A percentile compares a stretch with the other conserved stretches of the same genome.
Conservation (phyloP, 1,140 invertebrate genomes). For the Drosophila biarmipes region DNA sequence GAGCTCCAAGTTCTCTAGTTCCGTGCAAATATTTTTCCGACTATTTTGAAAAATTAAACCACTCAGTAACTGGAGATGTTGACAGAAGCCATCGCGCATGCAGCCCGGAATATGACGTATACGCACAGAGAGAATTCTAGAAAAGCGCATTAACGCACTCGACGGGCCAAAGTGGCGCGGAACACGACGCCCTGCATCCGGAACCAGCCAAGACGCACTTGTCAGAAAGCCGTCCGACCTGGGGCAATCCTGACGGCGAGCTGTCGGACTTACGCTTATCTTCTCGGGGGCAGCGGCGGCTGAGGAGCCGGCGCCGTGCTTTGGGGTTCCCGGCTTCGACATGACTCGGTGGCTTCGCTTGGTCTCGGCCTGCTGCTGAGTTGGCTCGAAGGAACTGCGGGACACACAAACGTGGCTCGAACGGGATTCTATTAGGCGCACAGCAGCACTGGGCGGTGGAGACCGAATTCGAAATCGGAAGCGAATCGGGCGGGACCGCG, state of each 20-base stretch:
- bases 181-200: constrained; percentile 7
- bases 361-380: constrained; percentile 10
- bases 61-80: constrained; percentile 19
- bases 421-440: constrained; percentile 63
- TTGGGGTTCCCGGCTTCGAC: constrained; percentile 74
- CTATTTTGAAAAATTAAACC: not conserved
- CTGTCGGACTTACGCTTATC: constrained; percentile 67
- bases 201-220: constrained; percentile 14
- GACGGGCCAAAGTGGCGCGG: constrained; percentile 14
- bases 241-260: constrained; percentile 8
- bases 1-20: not conserved
- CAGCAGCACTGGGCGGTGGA: constrained; percentile 48
- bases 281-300: constrained; percentile 56
- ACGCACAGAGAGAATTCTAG: constrained; percentile 33
- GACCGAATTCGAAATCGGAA: constrained; percentile 19
- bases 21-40: not conserved
- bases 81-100: not conserved
- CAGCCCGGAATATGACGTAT: constrained; percentile 34
- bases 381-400: constrained; percentile 22
- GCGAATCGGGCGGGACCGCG: constrained; percentile 19
- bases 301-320: constrained; percentile 46
- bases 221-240: constrained; percentile 16
- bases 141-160: constrained; percentile 33
- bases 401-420: constrained; percentile 65
- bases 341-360: constrained; percentile 42